Base-by-base conservation (phyloP, 2,888 invertebrate species). In the Metopia argyrocephala region DNA sequence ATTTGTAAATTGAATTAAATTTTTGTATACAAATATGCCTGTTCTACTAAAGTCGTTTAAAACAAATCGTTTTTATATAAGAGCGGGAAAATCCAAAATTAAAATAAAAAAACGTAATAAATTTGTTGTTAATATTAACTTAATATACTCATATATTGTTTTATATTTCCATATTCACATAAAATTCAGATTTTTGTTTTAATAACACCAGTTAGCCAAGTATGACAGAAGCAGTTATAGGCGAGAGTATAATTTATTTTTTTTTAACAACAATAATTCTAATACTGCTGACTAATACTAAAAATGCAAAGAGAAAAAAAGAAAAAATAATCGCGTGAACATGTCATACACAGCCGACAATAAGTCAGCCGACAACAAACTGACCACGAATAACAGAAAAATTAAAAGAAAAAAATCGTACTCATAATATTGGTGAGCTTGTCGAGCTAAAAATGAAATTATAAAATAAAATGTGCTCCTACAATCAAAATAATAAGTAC, bases 61-160 rank as follows among this genome's bases (percentile, higher is more conserved):
- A 38, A 2, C 25, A 48, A 57, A 76, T 64, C 7, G 48, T 57
- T 64, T 57, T 70, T 70, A 69, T 50, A 70, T 76, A 70, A 76
- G 54, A 69, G n/a, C 27, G 76, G 76, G 76, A 65, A 76, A 76
- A 64, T 27, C 64, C 76, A 50, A 50, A 38, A 9, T 9, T 38
- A 38, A 38, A 38, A 38, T 15, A 4, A 38, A 38, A 12, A 38
- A 70, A 65, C 21, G 56, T 76, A 69, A 69, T 69, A 46, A 25
- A 48, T 64, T 76, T 76, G 46, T 69, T 75, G 31, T 52, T 4
- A 20, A 0, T 59, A 31, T 59, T 38, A 38, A 12, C 20, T 20
- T 38, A 18, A 3, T 20, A 38, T 68, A 45, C 62, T 62, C 23
- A 25, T 23, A 12, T 52, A 23, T 38, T 38, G 38, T 38, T 38